Evolutionary conservation across 2,113 vertebrate genomes (phyloP), one percentile per base, ranked within the genome.

Genomic region (Xenus cinereus): DNA sequence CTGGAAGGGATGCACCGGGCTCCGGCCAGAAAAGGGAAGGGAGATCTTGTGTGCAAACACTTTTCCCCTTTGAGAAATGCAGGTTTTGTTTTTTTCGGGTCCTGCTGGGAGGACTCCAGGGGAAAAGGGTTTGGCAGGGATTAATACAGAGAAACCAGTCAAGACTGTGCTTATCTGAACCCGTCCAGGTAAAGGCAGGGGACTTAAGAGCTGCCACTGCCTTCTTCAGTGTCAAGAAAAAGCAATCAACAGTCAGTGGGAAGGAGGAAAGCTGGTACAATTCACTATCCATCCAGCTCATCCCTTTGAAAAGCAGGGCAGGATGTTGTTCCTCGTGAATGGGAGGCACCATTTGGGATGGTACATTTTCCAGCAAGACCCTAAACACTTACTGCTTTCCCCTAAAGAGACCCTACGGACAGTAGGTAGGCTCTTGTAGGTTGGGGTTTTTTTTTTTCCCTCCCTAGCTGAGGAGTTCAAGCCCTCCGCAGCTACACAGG

Each of bases 11-110:
- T 87, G 84, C 83, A 66, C 66, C 63, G 28, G 50, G 84, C 63
- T 91, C 18, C 64, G 64, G 77, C 81, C 89, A 89, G 94, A 94
- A 90, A 94, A 89, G 77, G 84, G 84, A 93, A 91, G 56, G 62
- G 24, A 93, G 39, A 92, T 81, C 26, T 75, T 10, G 26, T 19
- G 60, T 43, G 64, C 59, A 67, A 88, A 67, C 35, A 14, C 18
- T 81, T 62, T 68, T 79, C 37, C n/a, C 54, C 59, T 80, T 37
- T 8, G 24, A 77, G 72, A 46, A 50, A 15, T 87, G 67, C 43
- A 45, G 45, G 45, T 6, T 6, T 9, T 9, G 10, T 46, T 32
- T 53, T 33, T 5, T 69, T 39, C 1, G 0, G 26, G 56, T 71
- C 64, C 73, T 66, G 74, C 77, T 46, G 43, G 37, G 59, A 86